Percentiles rank a stretch among this genome's conserved stretches.
Evolutionary conservation across 2,797 vertebrate genomes (phyloP).

Genomic region (Fistularia commersonii): DNA sequence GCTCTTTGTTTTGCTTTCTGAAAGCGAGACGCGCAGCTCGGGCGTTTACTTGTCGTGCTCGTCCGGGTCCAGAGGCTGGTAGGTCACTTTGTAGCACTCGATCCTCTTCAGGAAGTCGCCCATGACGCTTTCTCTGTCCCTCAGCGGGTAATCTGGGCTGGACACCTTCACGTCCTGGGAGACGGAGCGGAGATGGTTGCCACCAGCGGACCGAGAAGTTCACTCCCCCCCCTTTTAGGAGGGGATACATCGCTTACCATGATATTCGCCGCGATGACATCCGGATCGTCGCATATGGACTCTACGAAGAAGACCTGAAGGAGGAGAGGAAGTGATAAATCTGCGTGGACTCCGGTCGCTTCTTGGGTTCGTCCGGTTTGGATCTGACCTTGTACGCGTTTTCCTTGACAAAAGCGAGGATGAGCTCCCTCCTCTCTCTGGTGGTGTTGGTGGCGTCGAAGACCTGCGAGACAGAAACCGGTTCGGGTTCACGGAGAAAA

Average conservation of each 20-base stretch:
- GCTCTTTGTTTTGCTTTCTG: too few relatives aligned
- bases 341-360: neutral
- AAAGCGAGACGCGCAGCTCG: too few relatives aligned
- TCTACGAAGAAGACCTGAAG: conserved; percentile 94
- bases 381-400: conserved; percentile 88
- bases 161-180: conserved; percentile 95
- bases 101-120: conserved; percentile 98
- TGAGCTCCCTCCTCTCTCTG: conserved; percentile 89
- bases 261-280: conserved; percentile 96
- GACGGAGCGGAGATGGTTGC: too few relatives aligned
- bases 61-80: conserved; percentile 90
- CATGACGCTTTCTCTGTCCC: conserved; percentile 91
- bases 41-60: conserved; percentile 84
- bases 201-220: too few relatives aligned
- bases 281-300: conserved; percentile 93
- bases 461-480: conserved; percentile 72
- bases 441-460: conserved; percentile 98
- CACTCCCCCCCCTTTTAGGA: too few relatives aligned
- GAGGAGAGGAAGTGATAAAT: conserved; percentile 1
- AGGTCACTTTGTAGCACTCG: conserved; percentile 97
- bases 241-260: conserved; percentile 76
- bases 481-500: neutral
- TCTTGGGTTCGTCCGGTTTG: neutral
- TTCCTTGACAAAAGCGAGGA: conserved; percentile 85
- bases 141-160: conserved; percentile 94